Evolutionary conservation across 2,888 invertebrate species (phyloP).

Genomic region (Epinotia brunnichana): DNA sequence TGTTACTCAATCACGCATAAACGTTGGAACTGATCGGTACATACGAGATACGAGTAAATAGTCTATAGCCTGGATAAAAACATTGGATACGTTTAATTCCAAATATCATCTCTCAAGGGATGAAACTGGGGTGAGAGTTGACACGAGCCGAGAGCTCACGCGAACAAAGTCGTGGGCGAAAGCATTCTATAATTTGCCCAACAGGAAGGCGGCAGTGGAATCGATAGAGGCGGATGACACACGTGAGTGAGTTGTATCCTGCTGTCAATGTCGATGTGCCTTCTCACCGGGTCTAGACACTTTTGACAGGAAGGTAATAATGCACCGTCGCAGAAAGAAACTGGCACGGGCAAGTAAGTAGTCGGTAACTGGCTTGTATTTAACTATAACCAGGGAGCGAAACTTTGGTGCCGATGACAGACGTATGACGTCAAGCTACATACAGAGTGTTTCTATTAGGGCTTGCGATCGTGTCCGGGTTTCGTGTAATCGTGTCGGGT

Average conservation of each 20-base stretch:
- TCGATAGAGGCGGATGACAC: background rate
- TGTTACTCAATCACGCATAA: background rate
- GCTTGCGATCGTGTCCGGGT: too few relatives aligned
- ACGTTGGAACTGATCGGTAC: background rate
- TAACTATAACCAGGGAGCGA: too few relatives aligned
- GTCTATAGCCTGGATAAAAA: too few relatives aligned
- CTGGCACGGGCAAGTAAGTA: background rate
- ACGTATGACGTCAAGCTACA: too few relatives aligned
- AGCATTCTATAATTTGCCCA: background rate
- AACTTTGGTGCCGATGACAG: too few relatives aligned
- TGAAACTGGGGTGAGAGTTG: background rate
- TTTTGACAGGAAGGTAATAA: slow-evolving; percentile 4
- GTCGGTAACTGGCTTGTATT: background rate
- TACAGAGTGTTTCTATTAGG: too few relatives aligned
- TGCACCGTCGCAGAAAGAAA: background rate
- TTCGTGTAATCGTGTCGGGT: too few relatives aligned
- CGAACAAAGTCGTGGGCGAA: background rate
- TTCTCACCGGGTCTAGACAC: background rate
- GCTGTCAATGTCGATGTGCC: slow-evolving; percentile 2
- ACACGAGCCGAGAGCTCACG: background rate
- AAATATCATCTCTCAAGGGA: too few relatives aligned
- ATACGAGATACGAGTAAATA: too few relatives aligned
- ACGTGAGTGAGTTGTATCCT: background rate
- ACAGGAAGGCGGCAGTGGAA: background rate
- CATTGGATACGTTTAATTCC: too few relatives aligned